Evolutionary conservation across 1,140 invertebrate species (phyloP).

Genomic region (Akabosia matsudoensis): DNA sequence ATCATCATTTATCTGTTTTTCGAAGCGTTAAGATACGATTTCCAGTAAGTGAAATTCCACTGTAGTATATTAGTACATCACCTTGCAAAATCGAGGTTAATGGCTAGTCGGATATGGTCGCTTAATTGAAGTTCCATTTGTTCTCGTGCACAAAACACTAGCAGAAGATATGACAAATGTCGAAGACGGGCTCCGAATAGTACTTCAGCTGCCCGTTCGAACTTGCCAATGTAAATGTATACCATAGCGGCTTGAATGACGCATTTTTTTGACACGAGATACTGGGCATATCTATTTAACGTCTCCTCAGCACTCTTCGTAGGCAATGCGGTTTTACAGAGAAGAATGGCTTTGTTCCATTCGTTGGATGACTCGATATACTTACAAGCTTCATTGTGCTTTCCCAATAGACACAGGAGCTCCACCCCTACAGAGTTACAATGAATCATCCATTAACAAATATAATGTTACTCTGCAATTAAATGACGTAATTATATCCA

Average conservation of each 20-base stretch:
- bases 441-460: not conserved
- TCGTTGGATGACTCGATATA: constrained; percentile 45
- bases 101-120: constrained; percentile 42
- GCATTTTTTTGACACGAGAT: constrained; percentile 32
- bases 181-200: constrained; percentile 37
- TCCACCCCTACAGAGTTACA: constrained; percentile 34
- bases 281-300: constrained; percentile 42
- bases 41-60: too few species aligned
- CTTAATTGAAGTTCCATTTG: constrained; percentile 27
- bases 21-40: too few species aligned
- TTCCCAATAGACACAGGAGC: constrained; percentile 39
- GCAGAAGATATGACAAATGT: constrained; percentile 39
- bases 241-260: constrained; percentile 39
- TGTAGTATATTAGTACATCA: too few species aligned
- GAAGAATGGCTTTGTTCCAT: constrained; percentile 42
- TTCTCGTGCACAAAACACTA: constrained; percentile 35
- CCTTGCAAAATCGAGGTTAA: constrained; percentile 45
- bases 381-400: constrained; percentile 44
- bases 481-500: not conserved
- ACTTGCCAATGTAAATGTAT: constrained; percentile 41
- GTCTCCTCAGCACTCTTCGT: constrained; percentile 33
- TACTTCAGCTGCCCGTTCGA: constrained; percentile 41
- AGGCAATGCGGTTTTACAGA: constrained; percentile 40
- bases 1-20: too few species aligned
- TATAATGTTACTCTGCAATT: not conserved